These are phyloP conservation scores for Lytechinus pictus DNA, from an alignment of 35 echinoderm and acorn worm genomes.

Conservation along the genomic window DNA sequence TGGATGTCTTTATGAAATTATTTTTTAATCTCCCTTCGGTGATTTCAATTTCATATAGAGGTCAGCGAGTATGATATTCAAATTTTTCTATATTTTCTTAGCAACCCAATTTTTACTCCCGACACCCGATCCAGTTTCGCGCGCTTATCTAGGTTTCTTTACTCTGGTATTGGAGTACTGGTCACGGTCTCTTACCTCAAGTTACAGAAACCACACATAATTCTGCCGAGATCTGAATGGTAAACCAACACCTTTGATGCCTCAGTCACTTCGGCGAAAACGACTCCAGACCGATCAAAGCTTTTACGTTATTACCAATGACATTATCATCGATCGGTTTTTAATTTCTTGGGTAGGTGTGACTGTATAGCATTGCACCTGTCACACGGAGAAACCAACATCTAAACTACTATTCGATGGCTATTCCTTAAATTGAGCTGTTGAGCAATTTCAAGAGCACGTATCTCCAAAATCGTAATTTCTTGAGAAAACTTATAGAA, in stretches of 20 bases:
- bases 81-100: background rate
- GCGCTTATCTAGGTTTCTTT: background rate
- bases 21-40: background rate
- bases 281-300: too few relatives aligned
- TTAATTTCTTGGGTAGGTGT: too few relatives aligned
- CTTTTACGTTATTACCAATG: too few relatives aligned
- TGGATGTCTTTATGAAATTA: background rate
- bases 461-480: too few relatives aligned
- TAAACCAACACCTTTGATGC: background rate
- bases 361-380: too few relatives aligned
- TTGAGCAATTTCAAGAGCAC: too few relatives aligned
- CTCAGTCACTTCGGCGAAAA: too few relatives aligned
- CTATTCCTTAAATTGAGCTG: too few relatives aligned
- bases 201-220: background rate
- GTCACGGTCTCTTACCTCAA: background rate
- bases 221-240: background rate
- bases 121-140: background rate
- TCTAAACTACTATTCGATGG: too few relatives aligned
- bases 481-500: too few relatives aligned
- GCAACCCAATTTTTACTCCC: background rate
- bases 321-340: too few relatives aligned
- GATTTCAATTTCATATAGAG: background rate
- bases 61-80: conserved; percentile 6
- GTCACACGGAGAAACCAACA: too few relatives aligned
- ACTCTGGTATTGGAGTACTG: background rate